Base-by-base conservation (phyloP, 2,113 vertebrate genomes). In the Leucoraja erinaceus region DNA sequence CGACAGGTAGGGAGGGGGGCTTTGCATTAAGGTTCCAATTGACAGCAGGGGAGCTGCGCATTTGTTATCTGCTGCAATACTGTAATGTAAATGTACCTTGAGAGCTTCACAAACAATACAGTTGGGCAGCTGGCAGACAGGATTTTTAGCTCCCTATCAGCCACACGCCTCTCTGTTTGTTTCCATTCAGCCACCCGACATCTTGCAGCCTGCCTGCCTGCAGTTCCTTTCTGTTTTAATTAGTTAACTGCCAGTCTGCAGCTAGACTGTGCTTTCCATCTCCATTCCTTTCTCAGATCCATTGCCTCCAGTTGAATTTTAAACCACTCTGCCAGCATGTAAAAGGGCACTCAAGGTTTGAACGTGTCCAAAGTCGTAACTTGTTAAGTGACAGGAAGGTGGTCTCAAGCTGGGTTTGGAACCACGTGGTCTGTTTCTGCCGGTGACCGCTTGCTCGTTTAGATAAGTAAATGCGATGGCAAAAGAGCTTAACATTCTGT, bases 41-140 rank as follows among this genome's bases (percentile, higher is more conserved):
- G 22, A 84, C 81, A 84, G 81, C 81, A 84, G 81, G 81, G 25
- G 81, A 28, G 5, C 54, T 28, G 59, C 14, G 83, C 14, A 14
- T 7, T 88, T 88, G 12, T 66, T 61, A 31, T 88, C 18, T 8
- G 79, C 54, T 59, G 47, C 9, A 28, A 4, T 83, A 28, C n/a
- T 63, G 56, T 88, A 88, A 88, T 88, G 11, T 66, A 31, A 88
- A 88, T 63, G 83, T 59, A 88, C 59, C 83, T 88, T 88, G 7
- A 61, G 4, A 12, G n/a, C n/a, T n/a, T 88, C 83, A 63, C 14
- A 16, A 63, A 63, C 83, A 86, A 86, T 63, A 10, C 59, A 63
- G 61, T 4, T 25, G 28, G 8, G 28, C 83, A 88, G 83, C 83
- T 88, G 83, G 83, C 16, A 88, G 83, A 63, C n/a, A n/a, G 12